Conservation (phyloP, 2,888 invertebrate genomes). For the Hydrotaea diabolus region DNA sequence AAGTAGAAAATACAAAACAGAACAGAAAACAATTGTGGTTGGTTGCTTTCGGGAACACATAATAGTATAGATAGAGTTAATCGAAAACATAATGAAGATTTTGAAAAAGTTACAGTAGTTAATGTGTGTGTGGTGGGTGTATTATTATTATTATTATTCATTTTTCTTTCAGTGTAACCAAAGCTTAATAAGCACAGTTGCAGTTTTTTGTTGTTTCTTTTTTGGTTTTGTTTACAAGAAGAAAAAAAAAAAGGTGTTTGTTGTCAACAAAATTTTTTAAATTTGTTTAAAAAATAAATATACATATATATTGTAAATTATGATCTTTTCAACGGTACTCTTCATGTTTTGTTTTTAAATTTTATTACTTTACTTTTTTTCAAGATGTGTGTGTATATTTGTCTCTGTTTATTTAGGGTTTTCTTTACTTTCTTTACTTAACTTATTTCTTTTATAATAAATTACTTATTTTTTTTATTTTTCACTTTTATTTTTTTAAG, state of each 20-base stretch:
- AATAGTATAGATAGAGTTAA: neutral
- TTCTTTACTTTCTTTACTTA: slow-evolving; percentile 54
- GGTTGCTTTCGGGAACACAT: slow-evolving; percentile 15
- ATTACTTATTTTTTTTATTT: slow-evolving; percentile 52
- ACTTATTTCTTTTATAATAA: slow-evolving; percentile 57
- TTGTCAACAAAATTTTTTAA: slow-evolving; percentile 40
- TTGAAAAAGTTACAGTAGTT: slow-evolving; percentile 53
- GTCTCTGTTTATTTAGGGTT: slow-evolving; percentile 59
- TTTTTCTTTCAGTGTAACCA: slow-evolving; percentile 54
- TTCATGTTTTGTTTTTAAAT: slow-evolving; percentile 14
- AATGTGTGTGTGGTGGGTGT: slow-evolving; percentile 41
- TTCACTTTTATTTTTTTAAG: slow-evolving; percentile 72
- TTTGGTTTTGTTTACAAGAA: slow-evolving; percentile 49
- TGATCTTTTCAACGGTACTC: slow-evolving; percentile 50
- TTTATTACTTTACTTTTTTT: slow-evolving; percentile 53
- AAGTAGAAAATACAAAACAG: neutral
- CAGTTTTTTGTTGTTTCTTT: slow-evolving; percentile 36
- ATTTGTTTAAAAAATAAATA: slow-evolving; percentile 41
- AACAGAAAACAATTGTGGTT: slow-evolving; percentile 19
- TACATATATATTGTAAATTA: slow-evolving; percentile 37
- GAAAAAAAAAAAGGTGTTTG: slow-evolving; percentile 46
- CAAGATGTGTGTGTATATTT: slow-evolving; percentile 70
- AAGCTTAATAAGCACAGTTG: slow-evolving; percentile 63
- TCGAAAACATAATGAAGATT: slow-evolving; percentile 23
- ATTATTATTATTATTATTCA: slow-evolving; percentile 48